phyloP scores from a whole-genome alignment of 2,113 vertebrate genomes.

The Coregonus clupeaformis region DNA sequence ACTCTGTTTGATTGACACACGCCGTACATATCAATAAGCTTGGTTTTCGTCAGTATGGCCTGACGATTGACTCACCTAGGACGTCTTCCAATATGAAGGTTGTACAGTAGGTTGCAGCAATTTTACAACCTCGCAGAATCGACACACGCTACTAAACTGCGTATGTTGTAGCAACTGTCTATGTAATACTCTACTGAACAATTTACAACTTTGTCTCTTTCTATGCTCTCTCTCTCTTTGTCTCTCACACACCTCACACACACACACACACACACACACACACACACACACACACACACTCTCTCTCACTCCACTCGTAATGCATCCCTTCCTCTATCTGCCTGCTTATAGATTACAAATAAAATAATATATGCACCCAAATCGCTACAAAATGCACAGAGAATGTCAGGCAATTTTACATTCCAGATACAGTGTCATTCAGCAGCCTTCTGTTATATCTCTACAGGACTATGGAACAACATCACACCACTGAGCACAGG shows the following conservation, averaged over 20 bases:
- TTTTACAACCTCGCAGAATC: neutral
- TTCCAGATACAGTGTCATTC: conserved; percentile 36
- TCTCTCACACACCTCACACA: too few species aligned
- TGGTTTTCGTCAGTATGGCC: neutral
- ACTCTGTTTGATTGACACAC: too few species aligned
- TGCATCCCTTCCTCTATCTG: conserved; percentile 38
- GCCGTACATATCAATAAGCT: neutral
- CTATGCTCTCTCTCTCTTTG: conserved; percentile 51
- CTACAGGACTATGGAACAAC: neutral
- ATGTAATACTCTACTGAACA: neutral
- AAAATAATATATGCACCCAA: conserved; percentile 61
- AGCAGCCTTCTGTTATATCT: neutral
- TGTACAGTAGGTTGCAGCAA: neutral
- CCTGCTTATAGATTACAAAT: conserved; percentile 40
- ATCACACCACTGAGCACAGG: neutral
- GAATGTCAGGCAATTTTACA: conserved; percentile 64
- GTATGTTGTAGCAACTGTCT: neutral
- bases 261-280: too few species aligned
- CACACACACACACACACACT: neutral
- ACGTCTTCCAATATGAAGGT: conserved; percentile 1
- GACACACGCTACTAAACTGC: neutral
- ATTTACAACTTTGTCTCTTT: too few species aligned
- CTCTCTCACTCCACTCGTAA: conserved; percentile 17
- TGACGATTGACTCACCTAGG: neutral
- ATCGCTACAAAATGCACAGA: conserved; percentile 61